phyloP scores from a whole-genome alignment of 2,797 vertebrate genomes.

The Crenichthys baileyi region DNA sequence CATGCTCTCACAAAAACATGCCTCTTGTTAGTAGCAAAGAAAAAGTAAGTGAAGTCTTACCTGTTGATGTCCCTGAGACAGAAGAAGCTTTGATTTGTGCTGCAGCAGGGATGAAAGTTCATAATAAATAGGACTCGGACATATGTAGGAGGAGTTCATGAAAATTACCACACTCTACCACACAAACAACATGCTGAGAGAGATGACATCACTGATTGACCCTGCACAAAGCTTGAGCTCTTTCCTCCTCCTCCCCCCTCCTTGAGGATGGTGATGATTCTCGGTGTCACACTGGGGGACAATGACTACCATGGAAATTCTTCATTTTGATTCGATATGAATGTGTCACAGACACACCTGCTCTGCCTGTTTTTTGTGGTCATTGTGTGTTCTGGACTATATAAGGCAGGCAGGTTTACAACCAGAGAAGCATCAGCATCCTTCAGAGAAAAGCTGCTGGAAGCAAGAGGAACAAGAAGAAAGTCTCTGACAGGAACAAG shows the following conservation, averaged over 20 bases:
- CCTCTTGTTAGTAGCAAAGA: not conserved
- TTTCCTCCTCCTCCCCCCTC: constrained; percentile 11
- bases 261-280: not conserved
- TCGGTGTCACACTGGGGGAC: not conserved
- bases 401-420: constrained; percentile 57
- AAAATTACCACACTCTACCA: constrained; percentile 26
- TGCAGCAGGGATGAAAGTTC: constrained; percentile 44
- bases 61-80: constrained; percentile 50
- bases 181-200: constrained; percentile 5
- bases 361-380: constrained; percentile 16
- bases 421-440: constrained; percentile 41
- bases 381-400: constrained; percentile 52
- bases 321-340: constrained; percentile 11
- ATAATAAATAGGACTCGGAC: constrained; percentile 47
- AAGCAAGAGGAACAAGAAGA: constrained; percentile 14
- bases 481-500: constrained; percentile 9
- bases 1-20: not conserved
- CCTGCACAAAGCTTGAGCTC: constrained; percentile 17
- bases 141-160: constrained; percentile 68
- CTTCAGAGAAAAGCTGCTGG: constrained; percentile 28
- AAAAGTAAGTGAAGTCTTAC: constrained; percentile 57
- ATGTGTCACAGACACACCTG: constrained; percentile 12
- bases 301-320: constrained; percentile 13
- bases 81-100: constrained; percentile 32
- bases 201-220: constrained; percentile 46